phyloP scores from a whole-genome alignment of 2,888 invertebrate genomes.

The Adelognathus sp. region DNA sequence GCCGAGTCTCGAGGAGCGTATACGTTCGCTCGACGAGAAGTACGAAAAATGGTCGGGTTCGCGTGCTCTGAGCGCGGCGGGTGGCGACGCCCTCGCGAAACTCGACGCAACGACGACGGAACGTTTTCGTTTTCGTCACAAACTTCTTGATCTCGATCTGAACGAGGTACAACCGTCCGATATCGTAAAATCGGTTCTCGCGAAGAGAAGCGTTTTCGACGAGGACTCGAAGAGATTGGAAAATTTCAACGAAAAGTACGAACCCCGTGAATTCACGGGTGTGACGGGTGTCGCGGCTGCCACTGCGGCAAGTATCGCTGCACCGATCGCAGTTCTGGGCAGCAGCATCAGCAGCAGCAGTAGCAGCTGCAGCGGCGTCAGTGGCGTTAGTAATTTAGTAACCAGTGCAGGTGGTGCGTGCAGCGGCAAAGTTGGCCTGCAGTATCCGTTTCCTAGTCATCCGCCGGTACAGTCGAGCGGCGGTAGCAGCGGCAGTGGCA shows the following conservation, averaged over 20 bases:
- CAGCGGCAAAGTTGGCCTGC: constrained; percentile 84
- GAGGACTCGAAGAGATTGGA: constrained; percentile 97
- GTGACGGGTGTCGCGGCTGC: constrained; percentile 73
- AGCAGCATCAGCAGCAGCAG: constrained; percentile 56
- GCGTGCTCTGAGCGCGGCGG: constrained; percentile 84
- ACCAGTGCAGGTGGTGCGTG: constrained; percentile 68
- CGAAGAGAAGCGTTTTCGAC: constrained; percentile 97
- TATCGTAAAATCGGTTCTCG: constrained; percentile 94
- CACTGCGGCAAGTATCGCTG: constrained; percentile 67
- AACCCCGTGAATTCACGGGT: constrained; percentile 84
- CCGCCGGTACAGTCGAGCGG: constrained; percentile 83
- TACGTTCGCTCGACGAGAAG: constrained; percentile 95
- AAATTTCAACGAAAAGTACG: constrained; percentile 92
- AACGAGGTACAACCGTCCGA: constrained; percentile 95
- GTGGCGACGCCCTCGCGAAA: constrained; percentile 82
- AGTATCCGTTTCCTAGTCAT: constrained; percentile 91
- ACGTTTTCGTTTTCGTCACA: constrained; percentile 86
- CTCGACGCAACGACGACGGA: constrained; percentile 82
- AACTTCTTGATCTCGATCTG: constrained; percentile 90
- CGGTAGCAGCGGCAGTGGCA: constrained; percentile 73
- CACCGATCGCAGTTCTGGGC: constrained; percentile 53
- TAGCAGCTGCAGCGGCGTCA: constrained; percentile 63
- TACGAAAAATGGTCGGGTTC: constrained; percentile 94
- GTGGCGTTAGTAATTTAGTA: constrained; percentile 40
- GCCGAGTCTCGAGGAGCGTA: constrained; percentile 92